A percentile compares a stretch with the other conserved stretches of the same genome.
phyloP scores from a whole-genome alignment of 2,113 vertebrate genomes.

The Antigone vipio region DNA sequence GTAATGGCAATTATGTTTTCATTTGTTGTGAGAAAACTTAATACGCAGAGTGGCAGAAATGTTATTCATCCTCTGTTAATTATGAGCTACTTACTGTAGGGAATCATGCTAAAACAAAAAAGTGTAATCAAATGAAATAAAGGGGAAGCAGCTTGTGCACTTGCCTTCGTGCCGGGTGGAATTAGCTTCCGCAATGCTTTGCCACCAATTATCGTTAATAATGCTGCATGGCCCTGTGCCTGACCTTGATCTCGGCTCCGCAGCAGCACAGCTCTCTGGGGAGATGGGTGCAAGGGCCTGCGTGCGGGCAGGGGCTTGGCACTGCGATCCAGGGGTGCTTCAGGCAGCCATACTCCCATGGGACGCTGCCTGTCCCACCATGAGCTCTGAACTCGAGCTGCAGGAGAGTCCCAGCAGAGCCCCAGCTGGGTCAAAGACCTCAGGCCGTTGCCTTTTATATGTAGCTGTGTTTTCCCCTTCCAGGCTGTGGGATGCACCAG shows the following conservation, averaged over 20 bases:
- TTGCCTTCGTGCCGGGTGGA: neutral
- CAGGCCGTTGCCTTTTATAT: accelerated
- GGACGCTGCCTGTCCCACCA: neutral
- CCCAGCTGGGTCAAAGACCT: neutral
- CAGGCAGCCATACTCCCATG: accelerated
- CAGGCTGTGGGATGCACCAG: neutral
- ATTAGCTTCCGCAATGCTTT: neutral
- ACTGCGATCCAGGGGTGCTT: accelerated
- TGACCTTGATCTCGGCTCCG: neutral
- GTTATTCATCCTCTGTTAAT: conserved; percentile 25
- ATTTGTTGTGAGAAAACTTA: conserved; percentile 49
- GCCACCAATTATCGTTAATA: neutral
- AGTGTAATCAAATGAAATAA: neutral
- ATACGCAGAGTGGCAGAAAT: conserved; percentile 27
- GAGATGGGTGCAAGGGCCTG: neutral
- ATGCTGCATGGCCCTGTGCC: accelerated
- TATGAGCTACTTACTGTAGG: conserved; percentile 6
- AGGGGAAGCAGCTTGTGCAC: neutral
- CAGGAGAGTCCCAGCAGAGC: neutral
- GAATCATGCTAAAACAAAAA: neutral
- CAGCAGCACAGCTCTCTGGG: neutral
- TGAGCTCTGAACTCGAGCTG: neutral
- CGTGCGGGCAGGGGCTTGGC: neutral
- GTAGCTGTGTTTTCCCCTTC: neutral
- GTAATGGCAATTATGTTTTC: conserved; percentile 45